Percentiles rank a stretch among this genome's conserved stretches.
Conservation (phyloP, 2,888 invertebrate species). For the Meghimatium bilineatum region DNA sequence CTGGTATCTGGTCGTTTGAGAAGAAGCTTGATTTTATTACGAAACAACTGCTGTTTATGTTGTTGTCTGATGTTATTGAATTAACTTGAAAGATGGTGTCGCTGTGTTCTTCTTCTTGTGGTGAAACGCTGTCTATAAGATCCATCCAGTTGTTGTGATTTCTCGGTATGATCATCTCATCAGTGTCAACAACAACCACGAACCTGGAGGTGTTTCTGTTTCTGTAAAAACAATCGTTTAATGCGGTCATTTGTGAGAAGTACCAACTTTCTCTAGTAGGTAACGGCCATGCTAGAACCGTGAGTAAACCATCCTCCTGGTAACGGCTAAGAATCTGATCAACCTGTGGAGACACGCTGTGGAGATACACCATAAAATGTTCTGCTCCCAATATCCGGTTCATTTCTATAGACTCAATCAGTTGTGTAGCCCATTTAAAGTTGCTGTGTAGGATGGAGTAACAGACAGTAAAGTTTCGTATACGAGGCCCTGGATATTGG, state of each 20-base stretch:
- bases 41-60: background rate
- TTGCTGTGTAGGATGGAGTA: slow-evolving; percentile 14
- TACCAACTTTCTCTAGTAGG: slow-evolving; percentile 5
- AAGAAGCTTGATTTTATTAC: background rate
- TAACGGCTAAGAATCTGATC: slow-evolving; percentile 32
- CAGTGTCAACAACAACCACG: slow-evolving; percentile 28
- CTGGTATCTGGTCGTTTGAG: background rate
- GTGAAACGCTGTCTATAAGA: background rate
- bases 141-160: slow-evolving; percentile 23
- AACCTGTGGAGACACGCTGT: slow-evolving; percentile 18
- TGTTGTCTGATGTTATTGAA: background rate
- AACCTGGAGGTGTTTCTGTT: slow-evolving; percentile 24
- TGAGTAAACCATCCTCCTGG: slow-evolving; percentile 26
- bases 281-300: slow-evolving; percentile 32
- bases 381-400: slow-evolving; percentile 44
- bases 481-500: slow-evolving; percentile 14
- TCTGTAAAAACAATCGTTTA: slow-evolving; percentile 37
- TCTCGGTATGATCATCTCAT: slow-evolving; percentile 34
- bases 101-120: background rate
- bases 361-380: slow-evolving; percentile 44
- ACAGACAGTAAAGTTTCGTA: slow-evolving; percentile 38
- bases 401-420: slow-evolving; percentile 35
- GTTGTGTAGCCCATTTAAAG: slow-evolving; percentile 11
- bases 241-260: slow-evolving; percentile 15
- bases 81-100: background rate